Percentiles rank a stretch among this genome's conserved stretches.
These are phyloP conservation scores for Pseudolycoriella hygida DNA, from an alignment of 2,888 invertebrate genomes.

Conservation along the genomic window DNA sequence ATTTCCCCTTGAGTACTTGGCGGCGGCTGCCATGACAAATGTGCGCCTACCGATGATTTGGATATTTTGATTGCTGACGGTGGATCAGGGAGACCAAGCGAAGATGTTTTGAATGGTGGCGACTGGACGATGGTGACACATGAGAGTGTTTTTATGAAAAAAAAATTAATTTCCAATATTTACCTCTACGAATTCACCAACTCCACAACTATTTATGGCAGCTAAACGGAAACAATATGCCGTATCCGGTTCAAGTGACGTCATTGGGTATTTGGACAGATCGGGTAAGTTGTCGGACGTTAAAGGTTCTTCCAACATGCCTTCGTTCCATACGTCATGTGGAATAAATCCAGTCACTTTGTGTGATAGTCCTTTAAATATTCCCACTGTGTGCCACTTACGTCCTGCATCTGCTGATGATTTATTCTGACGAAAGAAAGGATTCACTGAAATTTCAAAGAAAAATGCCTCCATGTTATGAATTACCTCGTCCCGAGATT, in stretches of 20 bases:
- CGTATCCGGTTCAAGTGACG: slow-evolving; percentile 74
- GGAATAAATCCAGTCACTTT: slow-evolving; percentile 46
- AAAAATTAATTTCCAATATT: neutral
- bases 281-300: slow-evolving; percentile 61
- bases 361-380: slow-evolving; percentile 70
- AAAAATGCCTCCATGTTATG: too few species aligned
- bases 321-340: slow-evolving; percentile 17
- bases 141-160: neutral
- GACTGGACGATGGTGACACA: slow-evolving; percentile 45
- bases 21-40: slow-evolving; percentile 96
- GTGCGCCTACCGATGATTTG: slow-evolving; percentile 87
- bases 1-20: slow-evolving; percentile 81
- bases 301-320: slow-evolving; percentile 29
- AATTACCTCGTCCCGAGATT: too few species aligned
- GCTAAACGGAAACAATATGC: slow-evolving; percentile 93
- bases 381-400: slow-evolving; percentile 87
- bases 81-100: slow-evolving; percentile 94
- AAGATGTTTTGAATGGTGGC: slow-evolving; percentile 89
- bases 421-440: slow-evolving; percentile 4
- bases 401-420: slow-evolving; percentile 25
- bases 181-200: slow-evolving; percentile 87
- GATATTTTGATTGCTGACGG: slow-evolving; percentile 97
- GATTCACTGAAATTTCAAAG: neutral
- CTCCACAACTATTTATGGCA: slow-evolving; percentile 86
- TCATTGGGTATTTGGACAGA: slow-evolving; percentile 44